Evolutionary conservation across 2,113 vertebrate genomes (phyloP).

Genomic region (Scalopus aquaticus): DNA sequence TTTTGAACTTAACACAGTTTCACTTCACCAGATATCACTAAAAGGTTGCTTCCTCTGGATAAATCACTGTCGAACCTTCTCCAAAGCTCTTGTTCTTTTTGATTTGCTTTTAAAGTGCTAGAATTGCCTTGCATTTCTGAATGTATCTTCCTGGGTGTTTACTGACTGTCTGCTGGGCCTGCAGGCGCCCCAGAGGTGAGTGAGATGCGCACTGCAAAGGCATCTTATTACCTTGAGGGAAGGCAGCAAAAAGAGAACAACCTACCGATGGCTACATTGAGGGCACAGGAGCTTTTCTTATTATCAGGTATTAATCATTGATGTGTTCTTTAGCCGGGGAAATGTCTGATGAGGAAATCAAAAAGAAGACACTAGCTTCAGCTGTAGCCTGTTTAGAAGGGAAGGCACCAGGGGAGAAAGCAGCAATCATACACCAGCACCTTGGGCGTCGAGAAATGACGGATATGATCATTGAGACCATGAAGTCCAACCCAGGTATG

Average conservation of each 20-base stretch:
- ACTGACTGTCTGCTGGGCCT: neutral
- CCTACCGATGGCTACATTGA: neutral
- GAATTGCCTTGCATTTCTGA: neutral
- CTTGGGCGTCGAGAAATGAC: constrained; percentile 96
- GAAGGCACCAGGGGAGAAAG: constrained; percentile 91
- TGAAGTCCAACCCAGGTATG: constrained; percentile 89
- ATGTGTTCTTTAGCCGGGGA: constrained; percentile 83
- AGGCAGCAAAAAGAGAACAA: neutral
- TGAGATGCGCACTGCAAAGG: neutral
- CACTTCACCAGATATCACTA: neutral
- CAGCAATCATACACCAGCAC: constrained; percentile 94
- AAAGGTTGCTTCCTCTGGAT: neutral
- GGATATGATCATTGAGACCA: constrained; percentile 97
- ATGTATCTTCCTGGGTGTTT: neutral
- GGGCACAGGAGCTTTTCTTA: constrained; percentile 13
- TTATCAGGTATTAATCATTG: constrained; percentile 57
- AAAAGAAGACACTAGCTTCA: constrained; percentile 87
- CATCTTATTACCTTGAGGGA: neutral
- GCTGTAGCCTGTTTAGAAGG: constrained; percentile 89
- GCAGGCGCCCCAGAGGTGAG: neutral
- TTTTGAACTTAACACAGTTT: neutral
- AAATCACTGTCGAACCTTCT: neutral
- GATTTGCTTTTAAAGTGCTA: constrained; percentile 5
- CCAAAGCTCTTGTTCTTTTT: neutral
- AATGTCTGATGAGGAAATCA: constrained; percentile 92